Conservation (phyloP, 1,140 invertebrate species). For the Drosophila rufa region DNA sequence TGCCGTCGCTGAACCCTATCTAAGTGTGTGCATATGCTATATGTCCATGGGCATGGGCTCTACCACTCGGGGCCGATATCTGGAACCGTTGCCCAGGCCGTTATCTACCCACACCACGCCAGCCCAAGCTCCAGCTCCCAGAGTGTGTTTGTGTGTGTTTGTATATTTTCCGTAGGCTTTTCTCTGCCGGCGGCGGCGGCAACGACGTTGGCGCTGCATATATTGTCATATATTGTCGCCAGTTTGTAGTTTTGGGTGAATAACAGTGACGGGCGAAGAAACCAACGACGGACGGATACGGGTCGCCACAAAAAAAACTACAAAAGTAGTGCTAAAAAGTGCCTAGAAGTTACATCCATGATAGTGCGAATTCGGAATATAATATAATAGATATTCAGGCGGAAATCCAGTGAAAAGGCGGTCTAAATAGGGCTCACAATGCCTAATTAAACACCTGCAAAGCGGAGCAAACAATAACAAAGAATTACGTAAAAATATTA, state of each 20-base stretch:
- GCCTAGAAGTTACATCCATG: not conserved
- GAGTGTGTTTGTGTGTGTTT: conserved; percentile 3
- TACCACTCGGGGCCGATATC: conserved; percentile 64
- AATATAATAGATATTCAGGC: not conserved
- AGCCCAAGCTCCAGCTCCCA: not conserved
- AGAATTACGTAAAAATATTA: conserved; percentile 50
- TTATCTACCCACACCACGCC: conserved; percentile 70
- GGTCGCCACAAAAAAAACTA: conserved; percentile 4
- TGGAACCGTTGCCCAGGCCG: conserved; percentile 41
- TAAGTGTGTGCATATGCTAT: conserved; percentile 30
- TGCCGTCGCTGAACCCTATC: conserved; percentile 5
- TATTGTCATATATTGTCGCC: conserved; percentile 30
- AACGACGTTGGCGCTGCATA: conserved; percentile 8
- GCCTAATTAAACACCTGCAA: conserved; percentile 29
- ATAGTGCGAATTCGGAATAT: not conserved
- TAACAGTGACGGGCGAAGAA: conserved; percentile 49
- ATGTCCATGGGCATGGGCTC: conserved; percentile 46
- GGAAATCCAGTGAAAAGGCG: conserved; percentile 4
- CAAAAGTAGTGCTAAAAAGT: not conserved
- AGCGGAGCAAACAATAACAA: conserved; percentile 35
- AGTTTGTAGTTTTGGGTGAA: conserved; percentile 64
- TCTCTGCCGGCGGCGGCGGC: conserved; percentile 22
- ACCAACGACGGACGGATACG: conserved; percentile 29
- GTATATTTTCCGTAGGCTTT: conserved; percentile 56
- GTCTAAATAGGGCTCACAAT: conserved; percentile 2